These are phyloP conservation scores for Sitodiplosis mosellana DNA, from an alignment of 1,140 invertebrate species.

Conservation along the genomic window DNA sequence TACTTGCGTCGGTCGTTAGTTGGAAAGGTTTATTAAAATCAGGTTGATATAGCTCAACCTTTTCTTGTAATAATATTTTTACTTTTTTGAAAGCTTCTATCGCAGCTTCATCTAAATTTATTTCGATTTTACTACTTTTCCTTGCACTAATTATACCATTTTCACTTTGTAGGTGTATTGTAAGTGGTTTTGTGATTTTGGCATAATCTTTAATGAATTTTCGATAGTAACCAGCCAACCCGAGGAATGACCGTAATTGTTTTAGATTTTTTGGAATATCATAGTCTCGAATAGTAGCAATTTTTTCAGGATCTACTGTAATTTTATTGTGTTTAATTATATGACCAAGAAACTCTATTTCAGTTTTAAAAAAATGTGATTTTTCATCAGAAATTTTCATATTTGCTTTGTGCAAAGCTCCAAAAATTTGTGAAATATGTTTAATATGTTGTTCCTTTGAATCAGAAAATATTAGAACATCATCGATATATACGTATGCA, in stretches of 20 bases:
- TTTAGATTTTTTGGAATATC: not conserved
- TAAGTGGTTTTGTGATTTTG: too few species aligned
- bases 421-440: not conserved
- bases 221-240: constrained; percentile 10
- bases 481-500: constrained; percentile 17
- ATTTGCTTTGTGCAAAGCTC: not conserved
- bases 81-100: constrained; percentile 4
- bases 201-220: constrained; percentile 13
- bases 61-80: constrained; percentile 17
- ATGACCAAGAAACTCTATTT: not conserved
- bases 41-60: not conserved
- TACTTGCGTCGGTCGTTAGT: not conserved
- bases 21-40: not conserved
- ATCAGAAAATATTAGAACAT: not conserved
- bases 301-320: not conserved
- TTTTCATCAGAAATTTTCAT: constrained; percentile 3
- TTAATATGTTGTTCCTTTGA: not conserved
- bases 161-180: too few species aligned
- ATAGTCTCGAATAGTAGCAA: not conserved
- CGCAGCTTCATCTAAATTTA: constrained; percentile 1
- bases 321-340: constrained; percentile 10
- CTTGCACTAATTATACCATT: too few species aligned
- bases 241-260: too few species aligned
- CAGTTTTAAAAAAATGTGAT: not conserved
- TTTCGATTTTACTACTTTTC: too few species aligned